Base-by-base conservation (phyloP, 2,113 vertebrate genomes). In the Equus quagga region DNA sequence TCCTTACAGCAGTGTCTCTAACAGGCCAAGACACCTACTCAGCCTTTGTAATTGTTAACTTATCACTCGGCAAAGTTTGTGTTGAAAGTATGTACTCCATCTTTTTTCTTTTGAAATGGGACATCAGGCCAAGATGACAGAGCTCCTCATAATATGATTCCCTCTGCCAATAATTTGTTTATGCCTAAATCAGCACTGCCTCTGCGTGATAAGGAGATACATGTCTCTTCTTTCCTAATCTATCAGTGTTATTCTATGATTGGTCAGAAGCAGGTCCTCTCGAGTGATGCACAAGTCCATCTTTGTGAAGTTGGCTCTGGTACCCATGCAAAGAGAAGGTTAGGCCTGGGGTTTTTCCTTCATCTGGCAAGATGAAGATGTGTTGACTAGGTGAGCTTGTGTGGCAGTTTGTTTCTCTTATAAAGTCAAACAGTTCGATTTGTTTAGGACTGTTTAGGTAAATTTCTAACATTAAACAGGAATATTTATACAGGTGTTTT, bases 391-490 rank as follows among this genome's bases (percentile, higher is more conserved):
- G 51, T 56, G 49, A 86, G 24, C 49, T 18, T 26, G 7, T 23
- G 12, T 73, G 88, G 76, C 69, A 26, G 44, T 75, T 83, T 60
- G 11, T 84, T 89, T 94, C 69, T 51, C 60, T 87, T 36, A 56
- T 49, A 33, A 75, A 70, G 17, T 33, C 54, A 46, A 91, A 49
- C 60, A 72, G 64, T 84, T 62, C 2, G 49, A 82, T 92, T 75
- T 87, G 54, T 64, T 95, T 5, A 75, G 88, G n/a, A 79, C 36
- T 44, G 1, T 85, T 65, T 36, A 26, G 54, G n/a, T n/a, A 41
- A 51, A 89, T 94, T 93, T 91, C 36, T 60, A 62, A 95, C 92
- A 85, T 36, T 93, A 56, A 26, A 24, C 86, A 46, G 23, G n/a
- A 46, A 5, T 90, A 80, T 94, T 76, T 94, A 79, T 87, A 76